Conservation (phyloP, 2,888 invertebrate genomes). For the Caenorhabditis becei region DNA sequence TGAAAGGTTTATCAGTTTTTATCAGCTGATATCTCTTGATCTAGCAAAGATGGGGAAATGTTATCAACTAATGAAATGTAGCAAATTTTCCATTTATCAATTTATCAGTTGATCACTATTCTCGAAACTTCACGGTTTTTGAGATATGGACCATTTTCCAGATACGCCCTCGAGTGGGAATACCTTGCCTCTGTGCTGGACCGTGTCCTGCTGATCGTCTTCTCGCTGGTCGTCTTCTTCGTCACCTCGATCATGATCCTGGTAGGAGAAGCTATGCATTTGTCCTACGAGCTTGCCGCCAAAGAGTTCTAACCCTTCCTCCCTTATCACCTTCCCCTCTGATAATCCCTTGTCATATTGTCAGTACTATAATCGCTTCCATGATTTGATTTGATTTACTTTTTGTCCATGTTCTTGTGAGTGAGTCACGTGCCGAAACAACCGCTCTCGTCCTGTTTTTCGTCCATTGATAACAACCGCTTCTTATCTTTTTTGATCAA, state of each 20-base stretch:
- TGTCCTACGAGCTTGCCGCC: slow-evolving; percentile 72
- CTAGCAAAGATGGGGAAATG: not conserved
- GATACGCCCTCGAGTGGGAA: slow-evolving; percentile 80
- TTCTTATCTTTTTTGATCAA: too few relatives aligned
- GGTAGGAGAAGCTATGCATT: slow-evolving; percentile 80
- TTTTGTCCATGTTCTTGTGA: not conserved
- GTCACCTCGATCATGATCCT: slow-evolving; percentile 80
- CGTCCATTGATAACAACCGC: too few relatives aligned
- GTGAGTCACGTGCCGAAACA: too few relatives aligned
- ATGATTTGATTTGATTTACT: not conserved
- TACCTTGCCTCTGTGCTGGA: slow-evolving; percentile 78
- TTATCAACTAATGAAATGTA: not conserved
- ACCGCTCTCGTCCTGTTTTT: too few relatives aligned
- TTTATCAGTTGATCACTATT: not conserved
- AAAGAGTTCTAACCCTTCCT: slow-evolving; percentile 40
- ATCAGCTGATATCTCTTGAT: not conserved
- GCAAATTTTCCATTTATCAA: not conserved
- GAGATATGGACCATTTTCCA: too few relatives aligned
- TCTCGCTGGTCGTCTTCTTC: slow-evolving; percentile 76
- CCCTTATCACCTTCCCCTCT: too few relatives aligned
- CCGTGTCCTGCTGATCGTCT: slow-evolving; percentile 75
- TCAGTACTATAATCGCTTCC: not conserved
- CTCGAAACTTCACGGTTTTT: too few relatives aligned
- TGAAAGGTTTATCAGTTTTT: too few relatives aligned
- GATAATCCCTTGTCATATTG: too few relatives aligned